These are phyloP conservation scores for Eupithecia vulgata DNA, from an alignment of 2,888 invertebrate genomes.

Conservation along the genomic window DNA sequence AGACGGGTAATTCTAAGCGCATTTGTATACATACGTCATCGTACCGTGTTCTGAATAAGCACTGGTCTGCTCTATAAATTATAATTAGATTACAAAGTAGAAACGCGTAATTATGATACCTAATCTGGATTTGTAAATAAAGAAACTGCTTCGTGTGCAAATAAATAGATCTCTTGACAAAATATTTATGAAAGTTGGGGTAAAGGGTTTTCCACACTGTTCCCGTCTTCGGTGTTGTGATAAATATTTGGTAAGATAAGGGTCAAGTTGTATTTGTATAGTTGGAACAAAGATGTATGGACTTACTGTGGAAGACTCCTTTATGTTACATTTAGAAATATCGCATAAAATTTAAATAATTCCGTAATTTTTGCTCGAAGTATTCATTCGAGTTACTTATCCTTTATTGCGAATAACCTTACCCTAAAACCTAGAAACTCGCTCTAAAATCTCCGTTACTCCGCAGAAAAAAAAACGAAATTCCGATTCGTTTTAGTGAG, in stretches of 20 bases:
- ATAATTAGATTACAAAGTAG: neutral
- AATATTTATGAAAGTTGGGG: slow-evolving; percentile 5
- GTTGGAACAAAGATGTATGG: slow-evolving; percentile 16
- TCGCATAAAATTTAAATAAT: slow-evolving; percentile 12
- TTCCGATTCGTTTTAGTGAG: too few species aligned
- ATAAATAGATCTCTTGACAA: slow-evolving; percentile 1
- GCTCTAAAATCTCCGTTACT: too few species aligned
- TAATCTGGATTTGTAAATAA: neutral
- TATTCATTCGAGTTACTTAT: neutral
- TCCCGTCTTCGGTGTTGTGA: slow-evolving; percentile 38
- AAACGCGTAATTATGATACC: neutral
- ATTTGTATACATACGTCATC: neutral
- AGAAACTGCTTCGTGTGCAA: neutral
- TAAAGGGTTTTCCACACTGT: slow-evolving; percentile 37
- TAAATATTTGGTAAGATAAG: slow-evolving; percentile 36
- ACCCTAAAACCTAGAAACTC: too few species aligned
- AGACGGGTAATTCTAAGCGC: slow-evolving; percentile 14
- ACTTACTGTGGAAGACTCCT: slow-evolving; percentile 35
- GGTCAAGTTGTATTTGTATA: slow-evolving; percentile 21
- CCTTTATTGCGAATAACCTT: neutral
- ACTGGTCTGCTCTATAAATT: slow-evolving; percentile 16
- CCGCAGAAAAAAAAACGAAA: too few species aligned
- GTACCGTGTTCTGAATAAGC: slow-evolving; percentile 29
- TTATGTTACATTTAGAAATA: slow-evolving; percentile 38
- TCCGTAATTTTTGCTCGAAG: slow-evolving; percentile 12